Conservation (phyloP, 1,140 invertebrate species). For the Lepidurus packardi region DNA sequence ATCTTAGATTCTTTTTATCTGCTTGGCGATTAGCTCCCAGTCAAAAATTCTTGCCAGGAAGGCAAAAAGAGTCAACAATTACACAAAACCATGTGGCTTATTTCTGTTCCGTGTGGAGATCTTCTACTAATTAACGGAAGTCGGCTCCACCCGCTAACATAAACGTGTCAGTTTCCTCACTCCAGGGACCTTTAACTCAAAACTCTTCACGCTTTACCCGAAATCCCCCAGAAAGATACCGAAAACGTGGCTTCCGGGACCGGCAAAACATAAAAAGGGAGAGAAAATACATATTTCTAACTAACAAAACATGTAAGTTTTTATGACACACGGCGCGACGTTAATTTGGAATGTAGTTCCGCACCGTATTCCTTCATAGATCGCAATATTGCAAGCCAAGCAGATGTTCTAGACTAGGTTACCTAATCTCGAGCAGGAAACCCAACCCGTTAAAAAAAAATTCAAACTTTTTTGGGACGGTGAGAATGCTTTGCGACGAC, state of each 20-base stretch:
- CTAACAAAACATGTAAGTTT: neutral
- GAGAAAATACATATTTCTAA: neutral
- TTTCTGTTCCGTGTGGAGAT: neutral
- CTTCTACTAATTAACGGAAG: neutral
- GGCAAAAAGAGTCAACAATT: no score
- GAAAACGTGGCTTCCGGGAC: conserved; percentile 13
- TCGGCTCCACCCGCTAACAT: neutral
- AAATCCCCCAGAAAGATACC: neutral
- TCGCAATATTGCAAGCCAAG: no score
- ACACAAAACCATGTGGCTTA: no score
- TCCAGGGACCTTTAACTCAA: neutral
- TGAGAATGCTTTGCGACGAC: neutral
- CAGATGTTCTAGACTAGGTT: no score
- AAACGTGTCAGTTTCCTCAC: conserved; percentile 13
- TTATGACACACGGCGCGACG: neutral
- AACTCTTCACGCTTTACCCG: neutral
- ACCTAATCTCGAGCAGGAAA: no score
- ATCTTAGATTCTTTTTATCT: no score
- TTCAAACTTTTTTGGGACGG: neutral
- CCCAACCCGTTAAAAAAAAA: neutral
- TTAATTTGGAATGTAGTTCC: no score
- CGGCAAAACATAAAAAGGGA: neutral
- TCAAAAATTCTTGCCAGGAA: neutral
- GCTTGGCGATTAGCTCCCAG: neutral
- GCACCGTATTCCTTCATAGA: no score